Percentiles rank a stretch among this genome's conserved stretches.
phyloP scores from a whole-genome alignment of 1,140 invertebrate genomes.

The Sminthurinus signatus region DNA sequence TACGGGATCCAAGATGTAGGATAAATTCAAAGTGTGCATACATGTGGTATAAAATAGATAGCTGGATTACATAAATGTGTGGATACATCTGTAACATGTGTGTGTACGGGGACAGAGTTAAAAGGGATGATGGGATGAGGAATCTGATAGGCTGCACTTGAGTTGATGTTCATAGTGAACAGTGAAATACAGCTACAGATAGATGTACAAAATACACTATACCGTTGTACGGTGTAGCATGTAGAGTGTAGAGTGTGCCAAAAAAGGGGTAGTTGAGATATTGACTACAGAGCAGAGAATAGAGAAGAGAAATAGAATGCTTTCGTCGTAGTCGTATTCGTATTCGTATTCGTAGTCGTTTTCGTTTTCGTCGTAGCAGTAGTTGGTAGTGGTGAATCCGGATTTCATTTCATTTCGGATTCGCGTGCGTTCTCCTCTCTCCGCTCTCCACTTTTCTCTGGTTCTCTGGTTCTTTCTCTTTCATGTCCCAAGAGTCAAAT shows the following conservation, averaged over 20 bases:
- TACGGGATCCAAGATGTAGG: no score
- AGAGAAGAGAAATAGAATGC: background rate
- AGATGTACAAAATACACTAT: no score
- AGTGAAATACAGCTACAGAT: no score
- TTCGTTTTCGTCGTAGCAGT: no score
- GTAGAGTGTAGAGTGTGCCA: constrained; percentile 19
- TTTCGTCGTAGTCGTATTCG: background rate
- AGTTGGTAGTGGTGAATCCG: constrained; percentile 19
- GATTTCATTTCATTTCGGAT: constrained; percentile 33
- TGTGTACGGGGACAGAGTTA: background rate
- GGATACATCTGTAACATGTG: no score
- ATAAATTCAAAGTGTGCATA: no score
- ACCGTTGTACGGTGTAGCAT: background rate
- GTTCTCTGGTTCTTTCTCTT: no score
- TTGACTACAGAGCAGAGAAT: background rate
- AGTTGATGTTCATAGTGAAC: no score
- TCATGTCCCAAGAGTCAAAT: constrained; percentile 39
- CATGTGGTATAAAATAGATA: no score
- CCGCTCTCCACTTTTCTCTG: no score
- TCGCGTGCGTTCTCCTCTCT: constrained; percentile 35
- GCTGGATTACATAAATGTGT: no score
- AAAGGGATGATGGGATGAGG: constrained; percentile 14
- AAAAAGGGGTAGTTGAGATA: constrained; percentile 24
- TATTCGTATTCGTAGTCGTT: no score
- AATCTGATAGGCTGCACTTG: constrained; percentile 13